Percentiles rank a stretch among this genome's conserved stretches.
phyloP scores from a whole-genome alignment of 2,113 vertebrate genomes.

The Chitala chitala region DNA sequence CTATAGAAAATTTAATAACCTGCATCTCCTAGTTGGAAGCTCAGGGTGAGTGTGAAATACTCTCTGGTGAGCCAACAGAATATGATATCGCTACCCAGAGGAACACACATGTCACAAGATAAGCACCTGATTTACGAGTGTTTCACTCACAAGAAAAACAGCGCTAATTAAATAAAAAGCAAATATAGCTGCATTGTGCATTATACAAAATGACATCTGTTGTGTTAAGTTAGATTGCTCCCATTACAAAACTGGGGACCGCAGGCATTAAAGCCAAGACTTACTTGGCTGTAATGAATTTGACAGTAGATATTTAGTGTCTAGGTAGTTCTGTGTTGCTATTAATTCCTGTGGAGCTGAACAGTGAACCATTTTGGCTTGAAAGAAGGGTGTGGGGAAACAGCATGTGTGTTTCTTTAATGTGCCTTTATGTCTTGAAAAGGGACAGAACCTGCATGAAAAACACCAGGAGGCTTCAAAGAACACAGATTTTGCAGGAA shows the following conservation, averaged over 20 bases:
- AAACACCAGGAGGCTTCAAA: not conserved
- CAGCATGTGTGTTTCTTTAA: not conserved
- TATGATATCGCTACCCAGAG: not conserved
- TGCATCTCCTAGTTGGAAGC: not conserved
- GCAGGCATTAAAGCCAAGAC: not conserved
- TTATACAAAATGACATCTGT: not conserved
- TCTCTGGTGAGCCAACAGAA: not conserved
- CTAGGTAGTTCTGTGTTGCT: not conserved
- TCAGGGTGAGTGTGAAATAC: not conserved
- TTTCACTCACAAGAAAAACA: not conserved
- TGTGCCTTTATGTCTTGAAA: not conserved
- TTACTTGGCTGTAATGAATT: too few species aligned
- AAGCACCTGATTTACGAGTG: not conserved
- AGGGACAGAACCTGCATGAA: not conserved
- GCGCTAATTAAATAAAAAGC: too few species aligned
- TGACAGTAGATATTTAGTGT: not conserved
- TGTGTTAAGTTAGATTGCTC: not conserved
- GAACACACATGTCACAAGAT: not conserved
- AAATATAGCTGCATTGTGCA: not conserved
- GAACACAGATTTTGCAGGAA: not conserved
- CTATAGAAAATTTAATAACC: not conserved
- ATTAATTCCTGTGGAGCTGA: not conserved
- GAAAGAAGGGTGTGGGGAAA: not conserved
- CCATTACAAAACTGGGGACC: not conserved
- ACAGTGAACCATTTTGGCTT: not conserved